Conservation (phyloP, 2,113 vertebrate genomes). For the Corydoras sp. region DNA sequence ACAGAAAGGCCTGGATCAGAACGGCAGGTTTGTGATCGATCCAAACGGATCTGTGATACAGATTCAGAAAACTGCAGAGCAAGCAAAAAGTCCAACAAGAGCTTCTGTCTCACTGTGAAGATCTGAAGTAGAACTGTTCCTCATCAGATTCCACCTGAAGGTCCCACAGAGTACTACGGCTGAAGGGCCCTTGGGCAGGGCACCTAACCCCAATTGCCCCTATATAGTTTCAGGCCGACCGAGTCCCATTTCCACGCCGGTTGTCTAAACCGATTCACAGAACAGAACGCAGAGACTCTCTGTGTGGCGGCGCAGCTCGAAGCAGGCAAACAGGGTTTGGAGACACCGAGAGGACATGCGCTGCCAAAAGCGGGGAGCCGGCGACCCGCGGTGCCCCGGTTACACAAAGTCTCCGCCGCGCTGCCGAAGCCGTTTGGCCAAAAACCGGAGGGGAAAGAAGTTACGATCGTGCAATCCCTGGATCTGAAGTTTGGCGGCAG, state of each 20-base stretch:
- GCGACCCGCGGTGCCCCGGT: too few relatives aligned
- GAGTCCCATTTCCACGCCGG: neutral
- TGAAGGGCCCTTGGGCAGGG: too few relatives aligned
- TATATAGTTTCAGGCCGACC: too few relatives aligned
- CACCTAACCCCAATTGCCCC: too few relatives aligned
- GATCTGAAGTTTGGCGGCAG: constrained; percentile 62
- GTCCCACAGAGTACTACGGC: too few relatives aligned
- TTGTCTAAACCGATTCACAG: neutral
- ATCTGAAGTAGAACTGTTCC: too few relatives aligned
- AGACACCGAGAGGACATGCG: constrained; percentile 10
- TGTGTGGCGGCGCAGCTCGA: neutral
- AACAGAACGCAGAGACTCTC: neutral
- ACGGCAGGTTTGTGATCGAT: too few relatives aligned
- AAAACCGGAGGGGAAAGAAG: constrained; percentile 41
- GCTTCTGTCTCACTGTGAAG: neutral
- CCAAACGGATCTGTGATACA: too few relatives aligned
- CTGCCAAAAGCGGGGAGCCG: constrained; percentile 23
- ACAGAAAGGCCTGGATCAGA: neutral
- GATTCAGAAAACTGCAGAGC: too few relatives aligned
- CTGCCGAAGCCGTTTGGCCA: constrained; percentile 60
- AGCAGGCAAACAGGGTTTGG: neutral
- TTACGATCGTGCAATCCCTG: constrained; percentile 46
- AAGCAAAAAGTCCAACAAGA: too few relatives aligned
- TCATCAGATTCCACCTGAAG: too few relatives aligned
- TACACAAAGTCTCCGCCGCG: constrained; percentile 41